Conservation (phyloP, 2,113 vertebrate species). For the Etheostoma cragini region DNA sequence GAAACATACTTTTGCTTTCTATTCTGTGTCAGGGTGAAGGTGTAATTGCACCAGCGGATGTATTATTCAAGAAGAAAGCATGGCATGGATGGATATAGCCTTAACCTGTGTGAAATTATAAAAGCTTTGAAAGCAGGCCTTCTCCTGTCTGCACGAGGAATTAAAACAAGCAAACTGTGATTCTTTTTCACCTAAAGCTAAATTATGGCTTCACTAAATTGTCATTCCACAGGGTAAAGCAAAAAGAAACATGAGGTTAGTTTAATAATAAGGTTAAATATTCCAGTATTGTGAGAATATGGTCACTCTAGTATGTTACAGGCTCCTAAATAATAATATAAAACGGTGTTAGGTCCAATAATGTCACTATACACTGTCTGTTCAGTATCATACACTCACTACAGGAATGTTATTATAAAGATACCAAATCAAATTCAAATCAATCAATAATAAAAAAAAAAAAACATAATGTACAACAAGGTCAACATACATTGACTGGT, state of each 20-base stretch:
- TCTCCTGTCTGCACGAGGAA: constrained; percentile 12
- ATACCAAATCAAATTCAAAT: neutral
- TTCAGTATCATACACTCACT: neutral
- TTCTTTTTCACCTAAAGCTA: constrained; percentile 40
- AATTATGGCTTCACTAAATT: constrained; percentile 2
- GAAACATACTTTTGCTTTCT: constrained; percentile 66
- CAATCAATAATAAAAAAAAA: neutral
- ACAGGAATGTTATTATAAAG: neutral
- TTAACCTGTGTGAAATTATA: constrained; percentile 35
- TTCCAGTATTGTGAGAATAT: neutral
- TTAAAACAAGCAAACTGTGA: constrained; percentile 5
- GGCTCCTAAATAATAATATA: neutral
- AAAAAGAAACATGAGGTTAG: constrained; percentile 5
- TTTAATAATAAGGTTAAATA: neutral
- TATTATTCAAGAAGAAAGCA: constrained; percentile 69
- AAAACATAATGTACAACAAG: constrained; percentile 18
- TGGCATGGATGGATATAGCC: constrained; percentile 39
- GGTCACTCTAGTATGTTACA: neutral
- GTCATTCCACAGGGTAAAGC: neutral
- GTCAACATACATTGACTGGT: constrained; percentile 44
- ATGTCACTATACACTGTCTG: neutral
- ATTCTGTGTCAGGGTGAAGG: constrained; percentile 59
- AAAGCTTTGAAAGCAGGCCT: constrained; percentile 34
- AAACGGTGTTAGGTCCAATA: neutral
- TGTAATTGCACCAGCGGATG: constrained; percentile 70